These are phyloP conservation scores for Drosophila micromelanica DNA, from an alignment of 1,140 invertebrate species.

Conservation along the genomic window DNA sequence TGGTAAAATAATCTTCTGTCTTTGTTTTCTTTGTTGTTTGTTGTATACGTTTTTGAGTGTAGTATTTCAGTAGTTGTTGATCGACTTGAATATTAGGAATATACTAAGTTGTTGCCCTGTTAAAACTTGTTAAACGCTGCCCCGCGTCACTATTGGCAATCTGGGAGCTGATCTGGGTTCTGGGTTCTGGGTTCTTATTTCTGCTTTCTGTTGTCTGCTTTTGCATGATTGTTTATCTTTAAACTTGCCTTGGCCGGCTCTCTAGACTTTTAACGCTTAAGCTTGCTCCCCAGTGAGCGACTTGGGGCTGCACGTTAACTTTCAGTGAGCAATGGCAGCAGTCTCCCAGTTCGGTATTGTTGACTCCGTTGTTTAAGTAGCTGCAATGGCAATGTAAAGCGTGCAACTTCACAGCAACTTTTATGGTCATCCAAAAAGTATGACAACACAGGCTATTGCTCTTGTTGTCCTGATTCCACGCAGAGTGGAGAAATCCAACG, in stretches of 20 bases:
- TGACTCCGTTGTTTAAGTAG: conserved; percentile 41
- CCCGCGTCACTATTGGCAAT: background rate
- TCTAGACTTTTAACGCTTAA: conserved; percentile 62
- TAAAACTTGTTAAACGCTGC: conserved; percentile 3
- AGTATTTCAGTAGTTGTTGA: background rate
- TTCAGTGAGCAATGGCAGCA: conserved; percentile 34
- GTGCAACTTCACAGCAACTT: conserved; percentile 78
- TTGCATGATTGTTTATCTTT: conserved; percentile 69
- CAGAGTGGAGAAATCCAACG: conserved; percentile 10
- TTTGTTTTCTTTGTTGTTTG: background rate
- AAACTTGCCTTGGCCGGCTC: conserved; percentile 66
- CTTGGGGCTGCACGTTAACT: conserved; percentile 63
- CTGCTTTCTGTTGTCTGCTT: conserved; percentile 21
- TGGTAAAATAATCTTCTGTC: background rate
- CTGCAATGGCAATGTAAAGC: conserved; percentile 61
- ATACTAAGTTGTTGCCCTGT: background rate
- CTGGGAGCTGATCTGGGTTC: conserved; percentile 1
- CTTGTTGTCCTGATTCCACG: conserved; percentile 46
- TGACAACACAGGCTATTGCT: conserved; percentile 78
- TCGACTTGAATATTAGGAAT: background rate
- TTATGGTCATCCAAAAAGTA: conserved; percentile 83
- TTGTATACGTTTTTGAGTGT: background rate
- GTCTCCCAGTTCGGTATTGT: conserved; percentile 17
- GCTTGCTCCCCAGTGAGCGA: conserved; percentile 62
- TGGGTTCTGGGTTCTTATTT: background rate